phyloP scores from a whole-genome alignment of 2,113 vertebrate genomes.

The Eurystomus gularis region DNA sequence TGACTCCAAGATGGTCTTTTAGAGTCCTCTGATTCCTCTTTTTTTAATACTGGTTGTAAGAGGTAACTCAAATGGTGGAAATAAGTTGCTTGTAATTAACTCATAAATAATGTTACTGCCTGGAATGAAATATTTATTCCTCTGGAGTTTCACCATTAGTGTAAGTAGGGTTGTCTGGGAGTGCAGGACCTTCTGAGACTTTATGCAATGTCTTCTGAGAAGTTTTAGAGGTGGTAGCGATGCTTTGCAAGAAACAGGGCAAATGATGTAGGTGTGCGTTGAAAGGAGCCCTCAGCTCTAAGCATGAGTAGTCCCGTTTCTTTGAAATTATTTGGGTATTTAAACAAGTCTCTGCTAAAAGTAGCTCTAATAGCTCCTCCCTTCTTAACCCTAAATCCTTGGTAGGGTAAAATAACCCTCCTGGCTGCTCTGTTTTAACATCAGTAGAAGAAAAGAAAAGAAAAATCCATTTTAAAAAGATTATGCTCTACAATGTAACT shows the following conservation, averaged over 20 bases:
- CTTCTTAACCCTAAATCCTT: neutral
- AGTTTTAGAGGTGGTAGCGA: neutral
- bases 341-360: neutral
- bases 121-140: constrained; percentile 10
- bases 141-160: neutral
- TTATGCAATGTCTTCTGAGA: neutral
- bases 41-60: neutral
- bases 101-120: neutral
- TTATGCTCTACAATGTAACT: neutral
- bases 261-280: neutral
- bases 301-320: neutral
- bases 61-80: accelerated
- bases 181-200: neutral
- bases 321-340: neutral
- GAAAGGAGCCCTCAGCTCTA: neutral
- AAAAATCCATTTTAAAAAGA: neutral
- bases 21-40: accelerated
- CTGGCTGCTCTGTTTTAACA: neutral
- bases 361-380: neutral
- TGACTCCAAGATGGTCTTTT: neutral
- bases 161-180: neutral
- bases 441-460: neutral
- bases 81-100: neutral
- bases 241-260: neutral
- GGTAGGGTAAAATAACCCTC: neutral